Percentiles rank a stretch among this genome's conserved stretches.
Evolutionary conservation across 2,888 invertebrate species (phyloP).

Genomic region (Endotricha flammealis): DNA sequence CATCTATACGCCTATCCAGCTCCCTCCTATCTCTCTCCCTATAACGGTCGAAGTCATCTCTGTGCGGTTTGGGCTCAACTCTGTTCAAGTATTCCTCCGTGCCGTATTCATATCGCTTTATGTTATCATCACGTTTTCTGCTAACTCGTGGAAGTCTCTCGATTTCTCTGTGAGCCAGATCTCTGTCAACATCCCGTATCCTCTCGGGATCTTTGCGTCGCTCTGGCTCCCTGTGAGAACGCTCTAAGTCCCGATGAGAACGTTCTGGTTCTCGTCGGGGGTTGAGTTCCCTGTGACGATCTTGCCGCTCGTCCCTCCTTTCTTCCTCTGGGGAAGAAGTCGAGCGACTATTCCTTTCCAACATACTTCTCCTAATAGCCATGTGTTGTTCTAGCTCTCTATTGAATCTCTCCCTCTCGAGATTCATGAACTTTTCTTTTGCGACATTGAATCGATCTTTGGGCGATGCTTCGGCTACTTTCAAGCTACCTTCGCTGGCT

Average conservation of each 20-base stretch:
- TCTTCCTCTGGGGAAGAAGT: slow-evolving; percentile 76
- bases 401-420: slow-evolving; percentile 84
- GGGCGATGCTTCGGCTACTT: slow-evolving; percentile 75
- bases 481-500: slow-evolving; percentile 67
- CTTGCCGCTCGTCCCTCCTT: slow-evolving; percentile 68
- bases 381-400: slow-evolving; percentile 75
- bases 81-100: slow-evolving; percentile 65
- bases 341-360: slow-evolving; percentile 72
- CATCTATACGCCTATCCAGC: slow-evolving; percentile 63
- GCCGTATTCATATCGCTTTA: slow-evolving; percentile 65
- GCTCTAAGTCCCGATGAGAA: slow-evolving; percentile 59
- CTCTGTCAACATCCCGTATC: slow-evolving; percentile 46
- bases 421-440: slow-evolving; percentile 89
- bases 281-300: slow-evolving; percentile 60
- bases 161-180: slow-evolving; percentile 54
- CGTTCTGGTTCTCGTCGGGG: slow-evolving; percentile 68
- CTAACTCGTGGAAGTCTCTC: slow-evolving; percentile 67
- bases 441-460: slow-evolving; percentile 91
- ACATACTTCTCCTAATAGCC: slow-evolving; percentile 70
- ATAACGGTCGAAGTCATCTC: slow-evolving; percentile 62
- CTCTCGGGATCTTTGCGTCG: slow-evolving; percentile 58
- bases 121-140: slow-evolving; percentile 57
- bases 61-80: slow-evolving; percentile 54
- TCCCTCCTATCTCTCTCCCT: slow-evolving; percentile 64
- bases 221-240: slow-evolving; percentile 51